Evolutionary conservation across 2,113 vertebrate species (phyloP), one percentile per base, ranked within the genome.

Genomic region (Pachycephala philippinensis): DNA sequence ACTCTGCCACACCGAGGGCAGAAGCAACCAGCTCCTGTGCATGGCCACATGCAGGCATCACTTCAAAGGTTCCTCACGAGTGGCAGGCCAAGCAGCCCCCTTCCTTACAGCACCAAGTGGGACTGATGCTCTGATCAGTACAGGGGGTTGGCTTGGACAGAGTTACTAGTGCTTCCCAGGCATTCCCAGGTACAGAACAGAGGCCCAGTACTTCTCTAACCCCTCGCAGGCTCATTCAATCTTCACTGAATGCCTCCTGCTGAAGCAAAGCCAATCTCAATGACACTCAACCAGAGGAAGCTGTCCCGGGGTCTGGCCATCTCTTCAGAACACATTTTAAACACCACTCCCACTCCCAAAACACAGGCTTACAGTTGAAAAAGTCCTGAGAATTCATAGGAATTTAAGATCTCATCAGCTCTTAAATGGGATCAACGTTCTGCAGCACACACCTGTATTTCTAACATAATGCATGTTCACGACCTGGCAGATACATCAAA

Each of bases 381-480:
- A 94, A 68, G 45, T 68, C 92, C 95, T 92, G 88, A 94, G 76
- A 90, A 81, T 79, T 87, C 40, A 61, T 6, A 81, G 69, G 56
- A 83, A 84, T 81, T 71, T 75, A 90, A 23, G 2, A 14, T 44
- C 54, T 70, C 47, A 33, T 16, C 27, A 60, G 75, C 12, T 94
- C 33, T 63, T 71, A 81, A 31, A 89, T 2, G 7, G 31, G 26
- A 68, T 66, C 47, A 57, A 47, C 47, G n/a, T 79, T 60, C 68
- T 87, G 52, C 49, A 95, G 69, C 52, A 75, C 49, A 60, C 4
- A 10, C 21, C 44, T 71, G 26, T 59, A 87, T n/a, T 75, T 93
- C 52, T 52, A 75, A 77, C 6, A 16, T 5, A 56, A 54, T 3
- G 7, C 23, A 57, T 6, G 45, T 42, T 61, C 42, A 27, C 22